Evolutionary conservation across 2,113 vertebrate species (phyloP).

Genomic region (Myxocyprinus asiaticus): DNA sequence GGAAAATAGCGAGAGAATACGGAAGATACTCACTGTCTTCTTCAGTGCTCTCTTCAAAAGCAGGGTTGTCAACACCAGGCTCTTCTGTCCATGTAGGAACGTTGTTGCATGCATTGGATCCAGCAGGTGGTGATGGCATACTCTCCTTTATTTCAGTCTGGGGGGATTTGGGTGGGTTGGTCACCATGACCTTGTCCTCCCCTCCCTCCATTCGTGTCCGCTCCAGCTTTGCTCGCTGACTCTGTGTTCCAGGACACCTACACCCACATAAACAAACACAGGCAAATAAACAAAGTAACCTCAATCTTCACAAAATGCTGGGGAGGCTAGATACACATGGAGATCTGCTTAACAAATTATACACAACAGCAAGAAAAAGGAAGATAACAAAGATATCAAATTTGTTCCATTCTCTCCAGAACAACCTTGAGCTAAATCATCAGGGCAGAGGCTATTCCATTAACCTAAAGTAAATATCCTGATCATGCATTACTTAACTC

Average conservation of each 20-base stretch:
- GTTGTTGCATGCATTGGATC: slow-evolving; percentile 62
- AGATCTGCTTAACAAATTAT: background rate
- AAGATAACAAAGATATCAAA: background rate
- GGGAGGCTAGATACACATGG: background rate
- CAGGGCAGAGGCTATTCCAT: background rate
- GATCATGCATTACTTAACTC: background rate
- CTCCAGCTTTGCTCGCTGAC: slow-evolving; percentile 81
- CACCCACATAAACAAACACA: no score
- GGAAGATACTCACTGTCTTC: slow-evolving; percentile 83
- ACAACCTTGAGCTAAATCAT: background rate
- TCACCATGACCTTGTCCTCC: slow-evolving; percentile 70
- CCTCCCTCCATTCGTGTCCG: slow-evolving; percentile 73
- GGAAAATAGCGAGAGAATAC: no score
- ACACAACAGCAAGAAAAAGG: slow-evolving; percentile 4
- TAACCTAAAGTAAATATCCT: background rate
- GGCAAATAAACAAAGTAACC: background rate
- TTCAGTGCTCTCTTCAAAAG: slow-evolving; percentile 87
- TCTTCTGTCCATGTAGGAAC: slow-evolving; percentile 83
- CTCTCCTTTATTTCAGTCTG: slow-evolving; percentile 70
- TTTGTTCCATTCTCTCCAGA: background rate
- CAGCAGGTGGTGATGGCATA: slow-evolving; percentile 63
- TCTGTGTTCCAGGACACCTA: slow-evolving; percentile 91
- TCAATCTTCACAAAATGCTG: background rate
- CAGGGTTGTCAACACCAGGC: slow-evolving; percentile 87
- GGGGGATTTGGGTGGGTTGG: slow-evolving; percentile 72